Evolutionary conservation across 92 coral and sea anemone genomes (phyloP).

Genomic region (Blastomussa wellsi): DNA sequence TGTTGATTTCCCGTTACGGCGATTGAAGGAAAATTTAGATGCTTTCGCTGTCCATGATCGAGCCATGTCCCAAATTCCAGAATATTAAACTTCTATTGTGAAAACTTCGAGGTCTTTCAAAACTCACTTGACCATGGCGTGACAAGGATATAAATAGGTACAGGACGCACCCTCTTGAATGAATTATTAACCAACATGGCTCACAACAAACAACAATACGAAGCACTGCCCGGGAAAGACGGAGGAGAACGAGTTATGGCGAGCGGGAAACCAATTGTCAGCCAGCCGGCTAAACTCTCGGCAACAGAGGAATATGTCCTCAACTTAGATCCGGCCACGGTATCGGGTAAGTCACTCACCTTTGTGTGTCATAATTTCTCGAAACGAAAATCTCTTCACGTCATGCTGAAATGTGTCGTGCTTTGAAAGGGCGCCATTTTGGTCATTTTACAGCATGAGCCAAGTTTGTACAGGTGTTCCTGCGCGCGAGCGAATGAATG

Average conservation of each 20-base stretch:
- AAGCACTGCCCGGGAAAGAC: constrained; percentile 65
- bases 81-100: background rate
- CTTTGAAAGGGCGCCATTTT: background rate
- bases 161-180: constrained; percentile 34
- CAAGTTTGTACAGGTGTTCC: too few relatives aligned
- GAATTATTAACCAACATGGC: constrained; percentile 49
- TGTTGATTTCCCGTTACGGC: too few relatives aligned
- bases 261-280: constrained; percentile 46
- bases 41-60: too few relatives aligned
- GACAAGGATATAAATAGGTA: background rate
- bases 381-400: background rate
- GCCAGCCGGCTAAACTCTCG: constrained; percentile 61
- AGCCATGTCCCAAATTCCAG: background rate
- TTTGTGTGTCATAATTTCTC: background rate
- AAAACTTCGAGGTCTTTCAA: constrained; percentile 1
- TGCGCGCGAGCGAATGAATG: background rate
- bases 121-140: constrained; percentile 17
- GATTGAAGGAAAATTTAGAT: too few relatives aligned
- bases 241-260: constrained; percentile 38
- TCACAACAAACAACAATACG: constrained; percentile 54
- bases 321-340: constrained; percentile 73
- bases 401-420: background rate
- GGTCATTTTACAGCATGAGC: too few relatives aligned
- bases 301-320: constrained; percentile 82
- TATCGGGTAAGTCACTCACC: constrained; percentile 61